Evolutionary conservation across 2,113 vertebrate species (phyloP).

Genomic region (Mesembrinibis cayennensis): DNA sequence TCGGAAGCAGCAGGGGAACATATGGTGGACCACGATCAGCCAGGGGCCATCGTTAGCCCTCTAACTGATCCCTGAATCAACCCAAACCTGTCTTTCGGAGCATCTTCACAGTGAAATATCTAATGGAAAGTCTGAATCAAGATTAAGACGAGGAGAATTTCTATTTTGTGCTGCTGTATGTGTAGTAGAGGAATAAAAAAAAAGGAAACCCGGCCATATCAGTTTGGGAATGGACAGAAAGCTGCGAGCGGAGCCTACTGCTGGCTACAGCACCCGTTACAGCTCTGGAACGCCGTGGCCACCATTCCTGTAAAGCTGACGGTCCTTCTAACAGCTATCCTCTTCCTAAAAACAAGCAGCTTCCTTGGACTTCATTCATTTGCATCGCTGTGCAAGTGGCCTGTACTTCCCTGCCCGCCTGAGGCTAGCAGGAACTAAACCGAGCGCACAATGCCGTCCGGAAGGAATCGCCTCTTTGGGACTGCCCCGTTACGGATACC

Average conservation of each 20-base stretch:
- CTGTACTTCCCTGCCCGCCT: neutral
- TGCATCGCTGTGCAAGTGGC: neutral
- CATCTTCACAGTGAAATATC: neutral
- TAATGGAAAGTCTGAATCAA: neutral
- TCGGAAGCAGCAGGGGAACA: neutral
- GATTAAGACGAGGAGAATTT: too few species aligned
- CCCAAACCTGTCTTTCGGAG: neutral
- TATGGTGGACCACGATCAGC: neutral
- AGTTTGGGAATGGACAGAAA: neutral
- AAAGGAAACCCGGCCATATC: neutral
- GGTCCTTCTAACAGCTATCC: neutral
- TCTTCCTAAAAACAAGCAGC: neutral
- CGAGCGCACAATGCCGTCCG: fast-evolving
- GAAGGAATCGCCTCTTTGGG: neutral
- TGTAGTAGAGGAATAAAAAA: neutral
- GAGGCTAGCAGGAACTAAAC: neutral
- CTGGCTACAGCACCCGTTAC: neutral
- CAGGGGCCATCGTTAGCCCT: neutral
- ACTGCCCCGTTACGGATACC: neutral
- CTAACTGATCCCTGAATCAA: neutral
- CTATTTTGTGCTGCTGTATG: neutral
- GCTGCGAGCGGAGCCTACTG: neutral
- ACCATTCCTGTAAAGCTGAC: too few species aligned
- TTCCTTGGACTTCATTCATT: too few species aligned
- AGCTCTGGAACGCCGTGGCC: fast-evolving